Conservation (phyloP, 2,888 invertebrate genomes). For the Lamellibrachia satsuma region DNA sequence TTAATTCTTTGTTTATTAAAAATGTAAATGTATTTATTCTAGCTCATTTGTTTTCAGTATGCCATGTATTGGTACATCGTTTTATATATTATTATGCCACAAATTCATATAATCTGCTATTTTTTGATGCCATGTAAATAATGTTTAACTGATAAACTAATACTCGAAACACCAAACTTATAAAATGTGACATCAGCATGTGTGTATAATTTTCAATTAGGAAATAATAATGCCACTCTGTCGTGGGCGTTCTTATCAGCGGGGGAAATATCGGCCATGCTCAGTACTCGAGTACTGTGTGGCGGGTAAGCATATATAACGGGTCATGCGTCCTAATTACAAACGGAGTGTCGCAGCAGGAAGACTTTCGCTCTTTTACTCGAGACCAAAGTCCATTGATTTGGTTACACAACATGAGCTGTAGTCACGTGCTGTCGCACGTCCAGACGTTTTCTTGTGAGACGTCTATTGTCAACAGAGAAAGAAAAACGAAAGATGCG, state of each 20-base stretch:
- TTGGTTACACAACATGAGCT: neutral
- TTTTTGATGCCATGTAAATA: neutral
- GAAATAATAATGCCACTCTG: neutral
- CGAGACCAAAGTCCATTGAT: neutral
- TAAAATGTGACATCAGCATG: neutral
- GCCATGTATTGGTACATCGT: neutral
- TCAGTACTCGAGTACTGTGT: neutral
- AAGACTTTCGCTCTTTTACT: neutral
- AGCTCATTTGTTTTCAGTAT: no score
- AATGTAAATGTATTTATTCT: no score
- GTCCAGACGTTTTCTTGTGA: neutral
- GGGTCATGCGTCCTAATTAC: neutral
- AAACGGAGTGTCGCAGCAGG: neutral
- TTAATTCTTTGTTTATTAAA: no score
- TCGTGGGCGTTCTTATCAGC: neutral
- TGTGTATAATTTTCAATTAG: neutral
- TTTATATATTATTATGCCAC: neutral
- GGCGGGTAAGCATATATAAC: neutral
- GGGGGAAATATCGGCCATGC: neutral
- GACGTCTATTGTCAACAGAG: neutral
- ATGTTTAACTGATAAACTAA: neutral
- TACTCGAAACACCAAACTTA: neutral
- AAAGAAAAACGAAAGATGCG: neutral
- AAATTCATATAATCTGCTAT: neutral
- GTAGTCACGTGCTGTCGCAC: neutral